Conservation (phyloP, 2,797 vertebrate genomes). For the Sebastes paucispinis region DNA sequence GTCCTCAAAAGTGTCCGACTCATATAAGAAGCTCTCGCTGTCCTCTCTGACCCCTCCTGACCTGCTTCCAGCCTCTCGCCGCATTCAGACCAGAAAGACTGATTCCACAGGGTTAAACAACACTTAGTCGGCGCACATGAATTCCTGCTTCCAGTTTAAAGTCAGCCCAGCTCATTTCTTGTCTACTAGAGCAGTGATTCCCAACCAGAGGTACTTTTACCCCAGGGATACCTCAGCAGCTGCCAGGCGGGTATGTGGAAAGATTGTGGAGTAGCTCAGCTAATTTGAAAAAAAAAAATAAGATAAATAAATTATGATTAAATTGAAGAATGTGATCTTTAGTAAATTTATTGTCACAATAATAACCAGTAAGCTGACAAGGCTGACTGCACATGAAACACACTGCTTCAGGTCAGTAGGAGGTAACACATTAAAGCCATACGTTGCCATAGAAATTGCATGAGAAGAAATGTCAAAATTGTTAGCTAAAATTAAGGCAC, state of each 20-base stretch:
- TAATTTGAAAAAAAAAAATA: not conserved
- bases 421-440: not conserved
- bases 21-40: conserved; percentile 74
- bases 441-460: too few relatives aligned
- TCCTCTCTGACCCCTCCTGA: conserved; percentile 80
- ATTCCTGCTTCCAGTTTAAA: conserved; percentile 49
- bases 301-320: not conserved
- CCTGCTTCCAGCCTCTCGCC: conserved; percentile 71
- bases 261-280: not conserved
- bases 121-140: conserved; percentile 50
- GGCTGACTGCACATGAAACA: not conserved
- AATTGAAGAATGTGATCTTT: not conserved
- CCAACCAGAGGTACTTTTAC: not conserved
- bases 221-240: not conserved
- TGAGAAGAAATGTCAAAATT: too few relatives aligned
- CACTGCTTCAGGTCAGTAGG: too few relatives aligned
- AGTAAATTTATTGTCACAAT: not conserved
- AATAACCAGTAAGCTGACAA: not conserved
- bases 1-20: conserved; percentile 76
- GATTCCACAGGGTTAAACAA: conserved; percentile 73
- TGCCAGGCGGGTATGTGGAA: not conserved
- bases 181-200: not conserved
- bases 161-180: conserved; percentile 24
- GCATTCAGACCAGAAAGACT: conserved; percentile 55
- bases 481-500: too few relatives aligned